Evolutionary conservation across 2,888 invertebrate species (phyloP).

Genomic region (Hirudinaria manillensis): DNA sequence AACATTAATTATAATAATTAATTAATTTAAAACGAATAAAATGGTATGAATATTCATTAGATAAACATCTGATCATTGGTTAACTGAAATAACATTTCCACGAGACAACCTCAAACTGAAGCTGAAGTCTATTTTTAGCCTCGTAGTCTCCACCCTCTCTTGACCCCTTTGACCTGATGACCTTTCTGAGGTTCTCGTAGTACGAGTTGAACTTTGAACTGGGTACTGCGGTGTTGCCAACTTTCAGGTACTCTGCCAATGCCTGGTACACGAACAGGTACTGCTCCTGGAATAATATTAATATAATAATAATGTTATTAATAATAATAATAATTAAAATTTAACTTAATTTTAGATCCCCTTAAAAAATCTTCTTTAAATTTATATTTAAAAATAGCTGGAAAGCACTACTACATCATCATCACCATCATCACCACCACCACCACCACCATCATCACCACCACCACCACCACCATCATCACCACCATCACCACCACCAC

Average conservation of each 20-base stretch:
- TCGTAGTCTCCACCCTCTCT: neutral
- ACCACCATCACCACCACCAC: slow-evolving; percentile 22
- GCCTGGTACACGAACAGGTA: slow-evolving; percentile 42
- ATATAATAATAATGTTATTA: neutral
- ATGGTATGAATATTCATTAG: neutral
- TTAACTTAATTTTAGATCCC: neutral
- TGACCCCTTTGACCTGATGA: slow-evolving; percentile 43
- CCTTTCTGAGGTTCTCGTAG: slow-evolving; percentile 32
- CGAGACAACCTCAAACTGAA: slow-evolving; percentile 48
- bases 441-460: slow-evolving; percentile 28
- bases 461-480: slow-evolving; percentile 32
- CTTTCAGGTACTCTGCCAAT: slow-evolving; percentile 37
- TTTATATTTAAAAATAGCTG: neutral
- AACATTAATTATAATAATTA: neutral
- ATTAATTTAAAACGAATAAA: neutral
- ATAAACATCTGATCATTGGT: neutral
- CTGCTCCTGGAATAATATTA: slow-evolving; percentile 38
- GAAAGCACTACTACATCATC: too few relatives aligned
- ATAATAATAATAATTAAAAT: neutral
- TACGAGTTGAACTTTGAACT: slow-evolving; percentile 36
- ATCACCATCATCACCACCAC: slow-evolving; percentile 22
- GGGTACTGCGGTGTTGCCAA: slow-evolving; percentile 37
- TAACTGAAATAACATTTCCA: neutral
- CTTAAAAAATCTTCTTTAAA: neutral
- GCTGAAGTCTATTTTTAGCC: slow-evolving; percentile 41